Conservation (phyloP, 2,797 vertebrate species). For the Falco novaeseelandiae region DNA sequence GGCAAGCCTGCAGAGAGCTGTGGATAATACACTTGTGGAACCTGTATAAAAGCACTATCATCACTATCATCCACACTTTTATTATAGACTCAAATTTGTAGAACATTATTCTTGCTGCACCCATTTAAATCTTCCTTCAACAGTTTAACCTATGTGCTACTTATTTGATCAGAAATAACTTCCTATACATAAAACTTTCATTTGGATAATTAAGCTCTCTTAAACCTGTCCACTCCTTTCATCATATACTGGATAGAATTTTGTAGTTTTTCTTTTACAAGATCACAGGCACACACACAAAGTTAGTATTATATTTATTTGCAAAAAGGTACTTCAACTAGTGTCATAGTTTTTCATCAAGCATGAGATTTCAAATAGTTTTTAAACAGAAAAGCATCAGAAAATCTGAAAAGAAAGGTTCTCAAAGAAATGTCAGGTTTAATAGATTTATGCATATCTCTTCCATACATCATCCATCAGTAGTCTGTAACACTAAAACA, state of each 20-base stretch:
- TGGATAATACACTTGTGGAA: fast-evolving
- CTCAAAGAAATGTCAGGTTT: background rate
- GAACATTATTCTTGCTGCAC: background rate
- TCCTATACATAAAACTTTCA: background rate
- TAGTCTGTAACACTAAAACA: background rate
- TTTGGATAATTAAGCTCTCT: background rate
- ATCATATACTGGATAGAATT: background rate
- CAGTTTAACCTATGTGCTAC: background rate
- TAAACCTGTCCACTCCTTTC: background rate
- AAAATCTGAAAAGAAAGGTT: background rate
- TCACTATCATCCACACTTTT: background rate
- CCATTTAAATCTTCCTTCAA: background rate
- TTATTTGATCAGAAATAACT: background rate
- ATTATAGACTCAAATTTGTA: background rate
- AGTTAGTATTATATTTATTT: background rate
- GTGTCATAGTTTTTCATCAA: background rate
- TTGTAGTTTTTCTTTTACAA: background rate
- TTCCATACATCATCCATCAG: background rate
- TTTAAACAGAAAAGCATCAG: background rate
- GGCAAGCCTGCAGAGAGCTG: background rate
- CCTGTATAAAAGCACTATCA: background rate
- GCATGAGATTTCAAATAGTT: background rate
- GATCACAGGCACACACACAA: background rate
- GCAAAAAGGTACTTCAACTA: background rate
- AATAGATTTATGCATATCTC: background rate